Conservation (phyloP, 1,140 invertebrate genomes). For the Araneus ventricosus region DNA sequence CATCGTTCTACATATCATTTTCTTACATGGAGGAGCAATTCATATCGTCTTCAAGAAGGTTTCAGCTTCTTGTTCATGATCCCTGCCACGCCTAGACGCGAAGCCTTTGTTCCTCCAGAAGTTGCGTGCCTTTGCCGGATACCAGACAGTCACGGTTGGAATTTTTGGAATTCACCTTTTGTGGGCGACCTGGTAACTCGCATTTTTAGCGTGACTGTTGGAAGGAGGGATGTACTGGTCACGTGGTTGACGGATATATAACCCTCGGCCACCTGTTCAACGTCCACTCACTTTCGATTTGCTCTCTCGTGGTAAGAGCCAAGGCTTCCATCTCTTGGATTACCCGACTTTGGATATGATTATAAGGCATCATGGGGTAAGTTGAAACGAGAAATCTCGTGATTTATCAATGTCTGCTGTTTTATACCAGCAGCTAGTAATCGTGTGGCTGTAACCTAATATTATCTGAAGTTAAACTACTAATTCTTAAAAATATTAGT, state of each 20-base stretch:
- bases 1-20: conserved; percentile 51
- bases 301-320: conserved; percentile 25
- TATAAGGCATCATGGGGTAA: conserved; percentile 51
- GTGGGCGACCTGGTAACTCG: conserved; percentile 52
- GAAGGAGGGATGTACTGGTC: not conserved
- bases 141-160: conserved; percentile 54
- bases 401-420: too few relatives aligned
- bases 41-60: conserved; percentile 15
- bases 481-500: too few relatives aligned
- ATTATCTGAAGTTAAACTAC: too few relatives aligned
- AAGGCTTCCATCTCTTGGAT: conserved; percentile 45
- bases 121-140: conserved; percentile 64
- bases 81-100: not conserved
- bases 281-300: conserved; percentile 50
- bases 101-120: conserved; percentile 6
- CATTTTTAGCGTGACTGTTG: conserved; percentile 49
- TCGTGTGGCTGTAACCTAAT: too few relatives aligned
- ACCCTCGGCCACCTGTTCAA: not conserved
- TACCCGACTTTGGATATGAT: conserved; percentile 68
- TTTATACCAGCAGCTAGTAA: too few relatives aligned
- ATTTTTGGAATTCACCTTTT: conserved; percentile 62
- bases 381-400: not conserved
- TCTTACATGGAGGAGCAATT: not conserved
- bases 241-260: conserved; percentile 71
- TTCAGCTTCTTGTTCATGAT: not conserved